Evolutionary conservation across 2,113 vertebrate genomes (phyloP).

Genomic region (Oncorhynchus tshawytscha): DNA sequence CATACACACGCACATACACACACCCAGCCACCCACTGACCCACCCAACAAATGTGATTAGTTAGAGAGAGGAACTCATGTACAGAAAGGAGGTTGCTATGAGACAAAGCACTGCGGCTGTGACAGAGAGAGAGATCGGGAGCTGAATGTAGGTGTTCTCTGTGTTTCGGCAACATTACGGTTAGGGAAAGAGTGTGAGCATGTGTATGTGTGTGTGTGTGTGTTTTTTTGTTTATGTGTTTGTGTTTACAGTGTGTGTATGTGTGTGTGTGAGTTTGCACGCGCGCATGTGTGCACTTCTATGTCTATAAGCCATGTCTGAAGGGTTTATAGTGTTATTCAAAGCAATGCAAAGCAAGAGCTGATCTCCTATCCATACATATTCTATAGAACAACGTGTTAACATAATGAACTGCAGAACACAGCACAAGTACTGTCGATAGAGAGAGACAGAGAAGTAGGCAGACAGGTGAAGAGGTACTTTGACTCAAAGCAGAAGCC

Average conservation of each 20-base stretch:
- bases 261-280: background rate
- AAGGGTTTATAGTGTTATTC: too few relatives aligned
- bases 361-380: too few relatives aligned
- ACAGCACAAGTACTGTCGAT: too few relatives aligned
- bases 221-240: background rate
- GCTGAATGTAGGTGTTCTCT: background rate
- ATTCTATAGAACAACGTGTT: too few relatives aligned
- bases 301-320: too few relatives aligned
- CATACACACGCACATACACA: constrained; percentile 4
- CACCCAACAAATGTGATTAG: background rate
- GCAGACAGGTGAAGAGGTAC: too few relatives aligned
- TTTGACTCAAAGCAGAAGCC: too few relatives aligned
- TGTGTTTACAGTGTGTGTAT: background rate
- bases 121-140: background rate
- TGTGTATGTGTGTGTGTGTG: background rate
- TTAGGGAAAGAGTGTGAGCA: background rate
- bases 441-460: too few relatives aligned
- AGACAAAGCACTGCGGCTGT: constrained; percentile 2
- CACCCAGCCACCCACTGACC: constrained; percentile 9
- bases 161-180: background rate
- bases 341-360: too few relatives aligned
- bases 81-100: constrained; percentile 10
- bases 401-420: too few relatives aligned
- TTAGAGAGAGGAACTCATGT: background rate
- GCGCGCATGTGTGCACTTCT: too few relatives aligned